Base-by-base conservation (phyloP, 2,797 vertebrate genomes). In the Hippoglossus hippoglossus region DNA sequence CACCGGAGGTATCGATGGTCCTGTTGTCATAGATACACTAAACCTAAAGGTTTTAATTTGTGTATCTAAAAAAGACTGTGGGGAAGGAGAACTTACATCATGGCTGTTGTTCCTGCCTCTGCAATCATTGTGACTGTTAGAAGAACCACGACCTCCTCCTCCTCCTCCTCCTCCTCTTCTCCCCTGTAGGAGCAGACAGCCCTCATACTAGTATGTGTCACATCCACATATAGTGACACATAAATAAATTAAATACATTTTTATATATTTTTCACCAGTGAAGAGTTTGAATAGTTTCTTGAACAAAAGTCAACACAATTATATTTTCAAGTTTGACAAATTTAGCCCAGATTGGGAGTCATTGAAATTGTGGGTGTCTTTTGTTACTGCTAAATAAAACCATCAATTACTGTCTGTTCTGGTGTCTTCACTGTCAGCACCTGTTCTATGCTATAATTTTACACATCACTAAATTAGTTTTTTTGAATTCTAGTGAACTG, bases 21-120 rank as follows among this genome's bases (percentile, higher is more conserved):
- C 26, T 65, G 80, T 86, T 83, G 67, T 82, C 81, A 86, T 67
- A 84, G 67, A 86, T 67, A 84, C 63, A 24, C 50, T 59, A 31
- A 59, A 63, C 24, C 34, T 53, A 44, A 65, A 69, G 28, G 74
- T 71, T 55, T 84, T 76, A 25, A 82, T 75, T 65, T 79, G 51
- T 72, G 67, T 21, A n/a, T 62, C 70, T 68, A 61, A 39, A 83
- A 50, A 78, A 47, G 62, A 58, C 59, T 1, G 57, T 4, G 54
- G 72, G 58, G 62, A 77, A 74, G 66, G 63, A 75, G 72, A 69
- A 81, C 84, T 70, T 85, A 76, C 89, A 87, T 92, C 91, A 91
- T 1, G 26, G 79, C 77, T 59, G 63, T n/a, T 74, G 52, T 65
- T 73, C 34, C 53, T 81, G 83, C 63, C 87, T 72, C 73, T 87